Base-by-base conservation (phyloP, 2,113 vertebrate species). In the Tachysurus fulvidraco region DNA sequence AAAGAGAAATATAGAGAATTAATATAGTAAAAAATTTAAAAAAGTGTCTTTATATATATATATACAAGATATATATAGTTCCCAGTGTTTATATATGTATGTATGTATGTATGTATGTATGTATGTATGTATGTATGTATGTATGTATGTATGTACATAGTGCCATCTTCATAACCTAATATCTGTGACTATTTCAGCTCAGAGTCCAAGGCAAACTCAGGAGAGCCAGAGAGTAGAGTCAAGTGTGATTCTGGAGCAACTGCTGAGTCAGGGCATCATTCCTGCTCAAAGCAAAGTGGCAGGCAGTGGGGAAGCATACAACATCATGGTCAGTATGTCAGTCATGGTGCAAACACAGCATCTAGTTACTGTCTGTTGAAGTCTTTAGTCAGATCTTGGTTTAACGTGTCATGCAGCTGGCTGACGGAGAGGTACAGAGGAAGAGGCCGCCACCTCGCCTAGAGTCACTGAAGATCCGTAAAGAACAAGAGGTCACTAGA, bases 201-300 rank as follows among this genome's bases (percentile, higher is more conserved):
- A 0, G 0, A 86, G 78, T 86, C 84, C 84, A 52, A 87, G 91
- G 73, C 83, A 94, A 4, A 64, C 83, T 81, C 91, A 89, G 80
- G 90, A 93, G 91, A 73, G 78, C 80, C 69, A 94, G 74, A 93
- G 94, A 55, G 93, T 88, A 25, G 93, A 93, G 52, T 96, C 96
- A 88, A 95, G 94, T 76, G 95, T 96, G 12, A 95, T 97, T 88
- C 93, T 97, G 89, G 93, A 97, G 87, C 95, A 98, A 90, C 92
- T 97, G 78, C 94, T 94, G 85, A 94, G 90, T 71, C 94, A 97
- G 88, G 95, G 96, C 86, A 96, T 97, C 93, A 96, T 97, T 88
- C 94, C 95, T 62, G 95, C 90, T 46, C 90, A 89, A 55, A 92
- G 60, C 54, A 91, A 79, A 87, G 83, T 91, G 64, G 88, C 88